phyloP scores from a whole-genome alignment of 92 coral and sea anemone genomes.

The Parazoanthus swiftii region DNA sequence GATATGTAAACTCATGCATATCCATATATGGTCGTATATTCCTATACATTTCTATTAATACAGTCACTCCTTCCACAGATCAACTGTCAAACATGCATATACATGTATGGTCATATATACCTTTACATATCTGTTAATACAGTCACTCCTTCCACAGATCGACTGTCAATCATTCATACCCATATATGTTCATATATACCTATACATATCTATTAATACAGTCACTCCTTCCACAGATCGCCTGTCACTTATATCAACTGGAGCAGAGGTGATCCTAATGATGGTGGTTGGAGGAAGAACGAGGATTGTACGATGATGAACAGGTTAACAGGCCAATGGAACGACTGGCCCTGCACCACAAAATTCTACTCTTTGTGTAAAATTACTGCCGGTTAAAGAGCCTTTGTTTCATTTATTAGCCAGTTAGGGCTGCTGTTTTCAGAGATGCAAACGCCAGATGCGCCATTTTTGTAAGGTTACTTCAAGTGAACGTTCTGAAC shows the following conservation, averaged over 20 bases:
- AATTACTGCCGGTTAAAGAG: slow-evolving; percentile 2
- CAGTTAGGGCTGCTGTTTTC: no score
- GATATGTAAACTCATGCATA: no score
- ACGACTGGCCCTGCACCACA: slow-evolving; percentile 42
- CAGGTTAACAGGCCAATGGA: not conserved
- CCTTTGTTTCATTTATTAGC: no score
- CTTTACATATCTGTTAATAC: no score
- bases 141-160: not conserved
- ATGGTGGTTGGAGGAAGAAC: not conserved
- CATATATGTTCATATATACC: no score
- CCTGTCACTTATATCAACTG: slow-evolving; percentile 1
- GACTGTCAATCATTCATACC: no score
- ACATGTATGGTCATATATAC: not conserved
- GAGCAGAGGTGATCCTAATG: slow-evolving; percentile 25
- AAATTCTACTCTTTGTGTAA: slow-evolving; percentile 12
- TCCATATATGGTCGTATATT: not conserved
- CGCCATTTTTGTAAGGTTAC: no score
- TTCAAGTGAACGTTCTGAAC: no score
- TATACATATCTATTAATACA: no score
- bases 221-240: not conserved
- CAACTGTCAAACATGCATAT: not conserved
- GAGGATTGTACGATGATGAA: slow-evolving; percentile 26
- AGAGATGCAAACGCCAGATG: no score
- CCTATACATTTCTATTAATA: not conserved
- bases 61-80: not conserved